Evolutionary conservation across 2,113 vertebrate species (phyloP).

Genomic region (Cinclus mexicanus): DNA sequence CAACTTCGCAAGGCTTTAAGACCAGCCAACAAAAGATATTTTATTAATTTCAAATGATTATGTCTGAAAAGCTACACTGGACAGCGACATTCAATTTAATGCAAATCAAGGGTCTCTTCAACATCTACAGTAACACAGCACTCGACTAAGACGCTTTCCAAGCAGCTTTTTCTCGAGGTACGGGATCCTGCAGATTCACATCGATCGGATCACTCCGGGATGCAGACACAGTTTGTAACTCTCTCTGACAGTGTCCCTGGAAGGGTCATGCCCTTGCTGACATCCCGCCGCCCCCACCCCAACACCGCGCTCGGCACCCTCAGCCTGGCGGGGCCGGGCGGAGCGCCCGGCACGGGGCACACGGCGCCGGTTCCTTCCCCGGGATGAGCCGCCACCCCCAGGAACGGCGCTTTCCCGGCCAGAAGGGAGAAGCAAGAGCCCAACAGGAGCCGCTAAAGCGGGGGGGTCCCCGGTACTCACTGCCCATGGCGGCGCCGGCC

Average conservation of each 20-base stretch:
- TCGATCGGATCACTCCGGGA: fast-evolving
- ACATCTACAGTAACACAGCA: fast-evolving
- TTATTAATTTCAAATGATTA: not conserved
- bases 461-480: conserved; percentile 59
- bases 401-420: no score
- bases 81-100: not conserved
- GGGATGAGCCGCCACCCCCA: not conserved
- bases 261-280: fast-evolving
- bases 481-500: conserved; percentile 72
- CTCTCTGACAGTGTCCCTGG: fast-evolving
- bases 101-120: not conserved
- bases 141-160: not conserved
- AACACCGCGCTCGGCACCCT: not conserved
- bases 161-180: not conserved
- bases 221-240: fast-evolving
- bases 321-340: not conserved
- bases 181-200: not conserved
- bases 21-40: not conserved
- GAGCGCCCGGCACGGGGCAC: not conserved
- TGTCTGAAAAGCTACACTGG: not conserved
- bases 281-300: not conserved
- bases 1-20: not conserved
- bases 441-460: no score
- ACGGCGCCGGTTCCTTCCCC: no score
- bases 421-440: fast-evolving